Evolutionary conservation across 2,797 vertebrate species (phyloP), one percentile per base, ranked within the genome.

Genomic region (Trematomus bernacchii): DNA sequence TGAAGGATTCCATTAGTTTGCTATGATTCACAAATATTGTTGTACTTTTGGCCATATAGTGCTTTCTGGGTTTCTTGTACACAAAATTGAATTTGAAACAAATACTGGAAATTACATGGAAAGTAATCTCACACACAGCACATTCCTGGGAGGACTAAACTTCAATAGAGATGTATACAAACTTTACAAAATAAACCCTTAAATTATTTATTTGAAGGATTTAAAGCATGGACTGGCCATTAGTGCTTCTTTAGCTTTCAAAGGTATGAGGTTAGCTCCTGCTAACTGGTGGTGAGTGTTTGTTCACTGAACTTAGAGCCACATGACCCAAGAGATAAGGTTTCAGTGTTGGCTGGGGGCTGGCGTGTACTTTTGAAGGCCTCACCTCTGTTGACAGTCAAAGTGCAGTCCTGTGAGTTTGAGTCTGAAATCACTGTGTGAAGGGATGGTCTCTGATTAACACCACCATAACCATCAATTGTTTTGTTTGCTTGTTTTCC

Each of bases 261-360:
- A 16, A 43, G 60, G 66, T 74, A 50, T 19, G 48, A 74, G 73
- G 51, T 70, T 75, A 78, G 63, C 42, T 44, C 44, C 52, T 64
- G 71, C 66, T 77, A 71, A 84, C 75, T 85, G 66, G 71, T 23
- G 12, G 65, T 47, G 71, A 74, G 66, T 81, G 84, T 91, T 90
- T 83, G 79, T 87, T 78, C 86, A 71, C 86, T 80, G 79, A 84
- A 84, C 80, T 76, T 63, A 80, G 53, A 77, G 78, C 81, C 92
- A 87, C 89, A 87, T 92, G 92, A 93, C 90, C 75, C 15, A 64
- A 67, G 83, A 91, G 92, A 94, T 93, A 92, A 93, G 88, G 80
- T 93, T 93, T 90, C 91, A 89, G 71, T 70, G 71, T 84, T 79
- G 79, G 86, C 72, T 60, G 55, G 68, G 76, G 69, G 75, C 67